A percentile compares a stretch with the other conserved stretches of the same genome.
Evolutionary conservation across 92 coral and sea anemone genomes (phyloP).

Genomic region (Heteractis magnifica): DNA sequence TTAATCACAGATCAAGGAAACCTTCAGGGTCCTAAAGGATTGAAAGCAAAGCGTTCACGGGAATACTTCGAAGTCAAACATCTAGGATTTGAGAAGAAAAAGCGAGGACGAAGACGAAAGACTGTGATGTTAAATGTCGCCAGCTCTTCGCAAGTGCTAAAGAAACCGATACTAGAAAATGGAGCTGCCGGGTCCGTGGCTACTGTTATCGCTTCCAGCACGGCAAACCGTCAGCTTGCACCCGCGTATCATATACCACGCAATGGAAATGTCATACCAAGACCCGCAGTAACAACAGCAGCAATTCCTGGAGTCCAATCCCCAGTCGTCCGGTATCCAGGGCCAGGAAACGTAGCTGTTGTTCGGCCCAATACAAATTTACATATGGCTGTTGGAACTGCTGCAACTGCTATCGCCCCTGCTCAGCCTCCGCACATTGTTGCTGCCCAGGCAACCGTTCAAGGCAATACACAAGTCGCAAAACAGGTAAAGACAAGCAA

Average conservation of each 20-base stretch:
- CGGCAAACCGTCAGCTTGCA: constrained; percentile 32
- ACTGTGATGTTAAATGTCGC: constrained; percentile 64
- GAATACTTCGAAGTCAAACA: constrained; percentile 98
- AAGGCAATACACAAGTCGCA: constrained; percentile 15
- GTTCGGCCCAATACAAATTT: constrained; percentile 48
- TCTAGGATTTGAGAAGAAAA: constrained; percentile 95
- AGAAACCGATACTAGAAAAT: constrained; percentile 46
- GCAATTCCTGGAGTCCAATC: constrained; percentile 57
- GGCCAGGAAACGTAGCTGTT: constrained; percentile 48
- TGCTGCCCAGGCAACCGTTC: constrained; percentile 29
- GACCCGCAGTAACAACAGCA: constrained; percentile 51
- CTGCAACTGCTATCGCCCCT: constrained; percentile 37
- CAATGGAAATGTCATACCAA: constrained; percentile 42
- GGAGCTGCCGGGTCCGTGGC: constrained; percentile 43
- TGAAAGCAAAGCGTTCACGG: constrained; percentile 97
- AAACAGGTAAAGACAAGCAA: constrained; percentile 32
- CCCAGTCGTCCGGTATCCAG: constrained; percentile 58
- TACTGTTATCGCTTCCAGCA: constrained; percentile 20
- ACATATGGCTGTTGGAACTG: constrained; percentile 42
- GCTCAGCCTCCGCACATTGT: constrained; percentile 34
- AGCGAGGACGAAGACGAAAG: constrained; percentile 86
- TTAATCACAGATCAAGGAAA: constrained; percentile 83
- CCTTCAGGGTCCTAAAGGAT: constrained; percentile 95
- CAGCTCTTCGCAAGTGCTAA: constrained; percentile 47
- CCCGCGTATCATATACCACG: constrained; percentile 45